phyloP scores from a whole-genome alignment of 2,888 invertebrate species.

The Seira musarum region DNA sequence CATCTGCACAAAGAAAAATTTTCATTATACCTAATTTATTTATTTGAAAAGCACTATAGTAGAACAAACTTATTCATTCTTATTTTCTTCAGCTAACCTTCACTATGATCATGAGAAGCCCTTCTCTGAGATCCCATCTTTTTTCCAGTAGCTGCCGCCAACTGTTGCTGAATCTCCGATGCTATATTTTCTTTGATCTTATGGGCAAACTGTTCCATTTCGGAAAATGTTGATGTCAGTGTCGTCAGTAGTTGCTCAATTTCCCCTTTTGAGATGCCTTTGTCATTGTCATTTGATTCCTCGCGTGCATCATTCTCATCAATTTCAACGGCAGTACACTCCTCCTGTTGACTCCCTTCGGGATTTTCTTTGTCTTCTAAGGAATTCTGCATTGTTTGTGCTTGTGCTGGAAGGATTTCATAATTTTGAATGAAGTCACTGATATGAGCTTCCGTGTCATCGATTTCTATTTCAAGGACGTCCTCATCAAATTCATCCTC shows the following conservation, averaged over 20 bases:
- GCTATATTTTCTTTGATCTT: conserved; percentile 64
- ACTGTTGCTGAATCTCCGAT: conserved; percentile 58
- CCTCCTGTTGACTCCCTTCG: conserved; percentile 6
- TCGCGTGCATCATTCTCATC: conserved; percentile 10
- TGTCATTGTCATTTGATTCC: conserved; percentile 8
- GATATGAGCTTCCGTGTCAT: conserved; percentile 62
- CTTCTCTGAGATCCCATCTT: conserved; percentile 5
- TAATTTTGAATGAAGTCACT: conserved; percentile 68
- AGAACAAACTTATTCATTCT: not conserved
- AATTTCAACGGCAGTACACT: conserved; percentile 18
- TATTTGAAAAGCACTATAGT: not conserved
- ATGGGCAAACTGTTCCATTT: conserved; percentile 62
- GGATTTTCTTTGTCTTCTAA: not conserved
- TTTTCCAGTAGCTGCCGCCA: conserved; percentile 52
- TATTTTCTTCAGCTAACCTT: conserved; percentile 33
- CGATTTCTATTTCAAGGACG: conserved; percentile 57
- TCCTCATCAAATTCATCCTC: conserved; percentile 46
- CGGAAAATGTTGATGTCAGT: conserved; percentile 54
- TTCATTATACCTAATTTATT: not conserved
- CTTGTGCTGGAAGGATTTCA: conserved; percentile 58
- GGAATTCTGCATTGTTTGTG: not conserved
- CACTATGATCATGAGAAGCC: conserved; percentile 53
- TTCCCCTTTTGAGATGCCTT: conserved; percentile 49
- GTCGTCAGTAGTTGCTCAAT: conserved; percentile 61
- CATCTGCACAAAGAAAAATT: conserved; percentile 37